These are phyloP conservation scores for Alcedo atthis DNA, from an alignment of 2,797 vertebrate genomes.

Conservation along the genomic window DNA sequence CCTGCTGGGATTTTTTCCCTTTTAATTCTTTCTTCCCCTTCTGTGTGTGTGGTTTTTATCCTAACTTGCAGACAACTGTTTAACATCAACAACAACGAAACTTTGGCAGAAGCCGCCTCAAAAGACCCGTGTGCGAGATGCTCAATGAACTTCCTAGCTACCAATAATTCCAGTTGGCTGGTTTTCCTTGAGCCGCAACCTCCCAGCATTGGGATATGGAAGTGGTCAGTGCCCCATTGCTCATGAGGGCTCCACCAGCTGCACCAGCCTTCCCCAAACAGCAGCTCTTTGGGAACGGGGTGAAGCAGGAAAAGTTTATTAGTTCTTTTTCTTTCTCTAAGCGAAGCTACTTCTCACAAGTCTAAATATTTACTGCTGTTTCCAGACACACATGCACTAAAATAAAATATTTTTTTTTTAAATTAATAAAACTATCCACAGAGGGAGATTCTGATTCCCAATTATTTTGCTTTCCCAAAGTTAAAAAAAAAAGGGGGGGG, in stretches of 20 bases:
- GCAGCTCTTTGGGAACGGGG: background rate
- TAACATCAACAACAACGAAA: background rate
- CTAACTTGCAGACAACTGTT: background rate
- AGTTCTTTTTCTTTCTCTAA: background rate
- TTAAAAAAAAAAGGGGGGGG: background rate
- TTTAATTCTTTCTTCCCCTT: background rate
- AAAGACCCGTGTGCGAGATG: background rate
- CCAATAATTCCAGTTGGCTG: conserved; percentile 49
- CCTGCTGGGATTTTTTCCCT: background rate
- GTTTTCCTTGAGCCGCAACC: conserved; percentile 7
- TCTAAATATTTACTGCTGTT: conserved; percentile 52
- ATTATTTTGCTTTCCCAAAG: conserved; percentile 19
- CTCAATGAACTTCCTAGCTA: conserved; percentile 14
- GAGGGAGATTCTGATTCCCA: background rate
- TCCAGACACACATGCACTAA: background rate
- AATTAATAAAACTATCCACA: conserved; percentile 3
- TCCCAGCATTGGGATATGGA: background rate
- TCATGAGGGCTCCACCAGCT: background rate
- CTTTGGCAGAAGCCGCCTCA: background rate
- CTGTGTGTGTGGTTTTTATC: background rate
- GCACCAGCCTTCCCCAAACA: background rate
- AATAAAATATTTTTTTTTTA: background rate
- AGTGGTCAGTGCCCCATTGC: background rate
- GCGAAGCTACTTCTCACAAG: background rate
- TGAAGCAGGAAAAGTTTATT: background rate